Percentiles rank a stretch among this genome's conserved stretches.
These are phyloP conservation scores for Centropus unirufus DNA, from an alignment of 2,113 vertebrate species.

Conservation along the genomic window DNA sequence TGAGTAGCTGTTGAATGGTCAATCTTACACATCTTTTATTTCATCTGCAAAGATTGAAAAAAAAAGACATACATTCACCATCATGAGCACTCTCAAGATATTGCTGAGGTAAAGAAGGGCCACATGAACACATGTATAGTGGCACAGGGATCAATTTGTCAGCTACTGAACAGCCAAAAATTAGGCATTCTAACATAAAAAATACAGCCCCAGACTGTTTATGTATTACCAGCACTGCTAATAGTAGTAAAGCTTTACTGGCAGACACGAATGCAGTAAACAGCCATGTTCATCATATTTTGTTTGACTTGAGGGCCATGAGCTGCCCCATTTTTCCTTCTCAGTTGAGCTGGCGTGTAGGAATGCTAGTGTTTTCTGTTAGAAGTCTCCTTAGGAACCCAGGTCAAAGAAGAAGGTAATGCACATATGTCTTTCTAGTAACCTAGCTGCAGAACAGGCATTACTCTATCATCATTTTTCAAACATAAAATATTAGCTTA, in stretches of 20 bases:
- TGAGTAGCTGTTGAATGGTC: not conserved
- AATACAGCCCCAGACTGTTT: not conserved
- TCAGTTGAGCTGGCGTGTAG: not conserved
- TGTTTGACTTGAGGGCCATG: not conserved
- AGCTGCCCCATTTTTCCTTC: not conserved
- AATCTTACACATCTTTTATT: not conserved
- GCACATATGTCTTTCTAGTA: not conserved
- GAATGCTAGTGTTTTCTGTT: not conserved
- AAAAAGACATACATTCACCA: not conserved
- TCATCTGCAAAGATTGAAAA: not conserved
- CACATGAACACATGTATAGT: fast-evolving
- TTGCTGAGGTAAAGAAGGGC: not conserved
- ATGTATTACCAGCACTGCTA: not conserved
- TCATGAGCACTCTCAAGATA: not conserved
- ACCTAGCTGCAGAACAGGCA: not conserved
- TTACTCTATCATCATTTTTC: too few relatives aligned
- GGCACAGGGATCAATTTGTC: not conserved
- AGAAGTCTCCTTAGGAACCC: not conserved
- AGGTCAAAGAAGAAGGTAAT: not conserved
- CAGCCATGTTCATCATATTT: not conserved
- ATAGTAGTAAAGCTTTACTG: not conserved
- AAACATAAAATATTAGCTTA: too few relatives aligned
- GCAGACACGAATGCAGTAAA: not conserved
- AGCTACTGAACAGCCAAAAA: not conserved
- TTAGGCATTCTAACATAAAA: not conserved